Evolutionary conservation across 2,888 invertebrate genomes (phyloP).

Genomic region (Noctua comes): DNA sequence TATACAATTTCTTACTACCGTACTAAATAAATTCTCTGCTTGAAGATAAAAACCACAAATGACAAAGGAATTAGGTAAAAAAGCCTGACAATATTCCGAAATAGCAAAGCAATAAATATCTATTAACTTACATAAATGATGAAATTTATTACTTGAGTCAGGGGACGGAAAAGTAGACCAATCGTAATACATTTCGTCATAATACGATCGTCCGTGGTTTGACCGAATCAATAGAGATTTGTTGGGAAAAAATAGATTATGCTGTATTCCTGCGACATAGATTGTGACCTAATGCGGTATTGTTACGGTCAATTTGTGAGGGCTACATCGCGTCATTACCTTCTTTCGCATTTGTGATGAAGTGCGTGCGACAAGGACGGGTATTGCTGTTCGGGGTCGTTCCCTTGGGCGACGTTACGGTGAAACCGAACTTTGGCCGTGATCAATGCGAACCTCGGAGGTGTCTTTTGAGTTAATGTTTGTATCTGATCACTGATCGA

Average conservation of each 20-base stretch:
- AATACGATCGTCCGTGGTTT: conserved; percentile 68
- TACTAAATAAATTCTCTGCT: conserved; percentile 6
- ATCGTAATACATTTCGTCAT: conserved; percentile 71
- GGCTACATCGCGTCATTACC: conserved; percentile 76
- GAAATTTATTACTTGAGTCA: conserved; percentile 71
- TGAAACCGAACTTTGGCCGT: conserved; percentile 85
- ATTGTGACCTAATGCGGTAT: conserved; percentile 83
- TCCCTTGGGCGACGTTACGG: conserved; percentile 85
- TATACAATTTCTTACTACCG: conserved; percentile 20
- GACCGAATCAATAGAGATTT: conserved; percentile 74
- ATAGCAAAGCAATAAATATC: conserved; percentile 72
- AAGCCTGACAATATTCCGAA: conserved; percentile 67
- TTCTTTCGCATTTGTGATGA: conserved; percentile 77
- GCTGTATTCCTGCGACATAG: conserved; percentile 75
- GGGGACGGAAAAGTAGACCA: conserved; percentile 70
- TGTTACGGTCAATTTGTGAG: conserved; percentile 83
- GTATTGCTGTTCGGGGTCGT: conserved; percentile 73
- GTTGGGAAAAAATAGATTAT: conserved; percentile 73
- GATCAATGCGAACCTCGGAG: conserved; percentile 86
- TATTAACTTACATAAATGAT: conserved; percentile 72
- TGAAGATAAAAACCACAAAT: conserved; percentile 23
- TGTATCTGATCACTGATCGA: conserved; percentile 79
- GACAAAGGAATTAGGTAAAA: conserved; percentile 53
- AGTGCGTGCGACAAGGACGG: conserved; percentile 79
- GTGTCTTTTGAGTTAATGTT: conserved; percentile 85